phyloP scores from a whole-genome alignment of 2,113 vertebrate species.

The Cichladusa arquata region DNA sequence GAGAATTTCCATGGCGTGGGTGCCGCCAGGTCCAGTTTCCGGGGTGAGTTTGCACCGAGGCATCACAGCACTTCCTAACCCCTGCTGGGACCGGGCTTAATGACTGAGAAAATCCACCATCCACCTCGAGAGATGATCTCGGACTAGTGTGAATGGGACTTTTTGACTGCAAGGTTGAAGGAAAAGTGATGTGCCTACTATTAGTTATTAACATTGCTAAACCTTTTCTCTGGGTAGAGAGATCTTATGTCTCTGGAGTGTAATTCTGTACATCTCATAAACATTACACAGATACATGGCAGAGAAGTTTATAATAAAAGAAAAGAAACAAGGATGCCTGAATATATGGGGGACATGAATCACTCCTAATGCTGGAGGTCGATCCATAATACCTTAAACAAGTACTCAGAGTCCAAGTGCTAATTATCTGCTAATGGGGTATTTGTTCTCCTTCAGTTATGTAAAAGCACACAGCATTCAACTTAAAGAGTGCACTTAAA shows the following conservation, averaged over 20 bases:
- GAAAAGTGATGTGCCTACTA: background rate
- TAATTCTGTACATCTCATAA: background rate
- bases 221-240: background rate
- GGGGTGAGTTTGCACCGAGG: background rate
- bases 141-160: background rate
- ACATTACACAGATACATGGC: background rate
- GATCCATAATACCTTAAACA: conserved; percentile 32
- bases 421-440: conserved; percentile 50
- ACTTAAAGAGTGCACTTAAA: background rate
- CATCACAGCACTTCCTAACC: background rate
- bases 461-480: conserved; percentile 30
- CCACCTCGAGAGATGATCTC: background rate
- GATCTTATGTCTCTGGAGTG: background rate
- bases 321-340: background rate
- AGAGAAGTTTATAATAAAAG: background rate
- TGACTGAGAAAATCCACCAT: background rate
- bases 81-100: background rate
- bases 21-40: background rate
- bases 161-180: background rate
- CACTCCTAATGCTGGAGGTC: background rate
- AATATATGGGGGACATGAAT: background rate
- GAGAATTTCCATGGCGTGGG: background rate
- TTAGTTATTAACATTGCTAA: background rate
- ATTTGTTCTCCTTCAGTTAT: conserved; percentile 56
- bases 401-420: conserved; percentile 14